Evolutionary conservation across 2,888 invertebrate genomes (phyloP), one percentile per base, ranked within the genome.

Genomic region (Clistopyga incitator): DNA sequence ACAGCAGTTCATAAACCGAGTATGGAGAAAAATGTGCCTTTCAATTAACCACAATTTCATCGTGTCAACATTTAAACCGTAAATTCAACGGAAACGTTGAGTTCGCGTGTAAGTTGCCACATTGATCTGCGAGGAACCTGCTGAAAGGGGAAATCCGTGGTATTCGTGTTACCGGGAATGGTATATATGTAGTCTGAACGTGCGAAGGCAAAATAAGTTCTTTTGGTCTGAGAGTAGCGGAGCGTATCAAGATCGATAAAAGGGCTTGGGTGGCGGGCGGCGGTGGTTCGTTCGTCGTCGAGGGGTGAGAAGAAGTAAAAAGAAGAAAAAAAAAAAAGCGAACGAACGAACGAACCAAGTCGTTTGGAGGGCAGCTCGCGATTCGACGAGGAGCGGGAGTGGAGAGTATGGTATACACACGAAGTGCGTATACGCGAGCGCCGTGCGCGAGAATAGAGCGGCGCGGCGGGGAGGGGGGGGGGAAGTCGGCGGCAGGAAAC

Each of bases 231-330:
- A 84, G 88, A 87, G 88, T 90, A 91, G 89, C 89, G 84, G 87
- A 88, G 88, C 85, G 90, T 90, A 90, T 88, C 90, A 90, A 90
- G 92, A 92, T 92, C 92, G 90, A 92, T 92, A 92, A 92, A 92
- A 91, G 84, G 70, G 84, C 84, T 78, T 74, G 81, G 84, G 84
- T 64, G 81, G 78, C 74, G 67, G 76, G 70, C 45, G 61, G 68
- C 50, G 78, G 52, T 34, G 79, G 75, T 70, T 80, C 74, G 72
- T 72, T 77, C 42, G 74, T 54, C 70, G 67, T 67, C 70, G 78
- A 71, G 79, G 78, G 81, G 74, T 78, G 70, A 78, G 56, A 56
- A 75, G 70, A 78, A 81, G 72, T 80, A 86, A 84, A 79, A 84
- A 86, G 70, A 68, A 81, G 74, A 74, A 84, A 42, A 80, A 68